phyloP scores from a whole-genome alignment of 2,797 vertebrate species.

The Sitta carolinensis region DNA sequence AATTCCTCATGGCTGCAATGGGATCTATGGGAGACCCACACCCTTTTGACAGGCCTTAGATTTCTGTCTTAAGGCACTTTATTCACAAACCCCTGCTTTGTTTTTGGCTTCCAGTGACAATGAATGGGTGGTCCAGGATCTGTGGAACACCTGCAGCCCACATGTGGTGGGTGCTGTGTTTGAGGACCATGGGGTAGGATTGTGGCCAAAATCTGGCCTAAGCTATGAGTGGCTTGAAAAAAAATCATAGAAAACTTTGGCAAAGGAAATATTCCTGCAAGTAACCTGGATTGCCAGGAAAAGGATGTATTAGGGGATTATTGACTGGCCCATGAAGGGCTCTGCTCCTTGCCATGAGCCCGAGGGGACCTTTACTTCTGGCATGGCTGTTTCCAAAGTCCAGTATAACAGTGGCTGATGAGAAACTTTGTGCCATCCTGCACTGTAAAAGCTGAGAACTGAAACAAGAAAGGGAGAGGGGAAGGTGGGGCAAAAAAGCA shows the following conservation, averaged over 20 bases:
- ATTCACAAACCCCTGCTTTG: neutral
- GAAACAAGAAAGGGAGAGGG: neutral
- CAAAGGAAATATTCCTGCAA: neutral
- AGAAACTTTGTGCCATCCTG: neutral
- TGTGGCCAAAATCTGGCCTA: neutral
- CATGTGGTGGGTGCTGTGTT: fast-evolving
- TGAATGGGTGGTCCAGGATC: neutral
- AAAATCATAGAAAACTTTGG: neutral
- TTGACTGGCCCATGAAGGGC: too few species aligned
- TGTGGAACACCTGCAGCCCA: neutral
- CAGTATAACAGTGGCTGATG: neutral
- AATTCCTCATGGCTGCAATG: neutral
- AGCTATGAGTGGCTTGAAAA: neutral
- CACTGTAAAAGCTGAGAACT: neutral
- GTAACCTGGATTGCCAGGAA: neutral
- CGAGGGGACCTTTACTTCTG: neutral
- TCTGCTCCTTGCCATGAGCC: neutral
- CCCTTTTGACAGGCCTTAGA: neutral
- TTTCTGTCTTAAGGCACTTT: neutral
- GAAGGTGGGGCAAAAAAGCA: neutral
- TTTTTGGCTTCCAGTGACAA: neutral
- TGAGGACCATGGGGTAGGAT: neutral
- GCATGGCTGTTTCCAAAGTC: neutral
- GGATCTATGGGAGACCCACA: neutral
- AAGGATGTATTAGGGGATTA: neutral